Evolutionary conservation across 1,140 invertebrate species (phyloP), one percentile per base, ranked within the genome.

Genomic region (Arion vulgaris): DNA sequence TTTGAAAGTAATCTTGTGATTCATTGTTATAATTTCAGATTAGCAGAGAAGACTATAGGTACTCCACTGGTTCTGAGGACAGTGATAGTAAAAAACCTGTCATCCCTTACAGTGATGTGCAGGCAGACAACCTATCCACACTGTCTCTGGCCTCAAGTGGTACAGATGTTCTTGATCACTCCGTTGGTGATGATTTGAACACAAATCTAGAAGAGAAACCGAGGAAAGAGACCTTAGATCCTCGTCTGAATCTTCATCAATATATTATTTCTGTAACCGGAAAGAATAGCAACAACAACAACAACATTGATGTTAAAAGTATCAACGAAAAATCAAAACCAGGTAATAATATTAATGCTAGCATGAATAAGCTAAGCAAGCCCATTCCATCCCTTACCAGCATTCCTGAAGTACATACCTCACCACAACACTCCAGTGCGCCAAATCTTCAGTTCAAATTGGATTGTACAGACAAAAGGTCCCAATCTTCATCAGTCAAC

Each of bases 21-120:
- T 62, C 71, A 72, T 53, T 41, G 80, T 28, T 78, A 78, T 19
- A 57, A 84, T 49, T 34, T 71, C 87, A 90, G 77, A 90, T 91
- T 23, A 88, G 86, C 68, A 87, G 88, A 82, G 84, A 90, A 82
- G 69, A 84, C 66, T 85, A 73, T 34, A 74, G 82, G 23, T 89
- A 88, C 81, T 89, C 88, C 1, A 87, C 87, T 0, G 88, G 80
- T 15, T 88, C 85, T 15, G 89, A 88, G 66, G 86, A 87, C 75
- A 84, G 80, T 41, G 41, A 74, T 0, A 57, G 49, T 15, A 45
- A 32, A 45, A 66, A 45, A 13, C 32, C 75, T 23, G 11, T 23
- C 0, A 28, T 74, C 26, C 41, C 77, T 32, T 69, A 69, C 15
- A 77, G 84, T 53, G 49, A 79, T 45, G 34, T 26, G 11, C 38